Base-by-base conservation (phyloP, 2,888 invertebrate genomes). In the Stenurella melanura region DNA sequence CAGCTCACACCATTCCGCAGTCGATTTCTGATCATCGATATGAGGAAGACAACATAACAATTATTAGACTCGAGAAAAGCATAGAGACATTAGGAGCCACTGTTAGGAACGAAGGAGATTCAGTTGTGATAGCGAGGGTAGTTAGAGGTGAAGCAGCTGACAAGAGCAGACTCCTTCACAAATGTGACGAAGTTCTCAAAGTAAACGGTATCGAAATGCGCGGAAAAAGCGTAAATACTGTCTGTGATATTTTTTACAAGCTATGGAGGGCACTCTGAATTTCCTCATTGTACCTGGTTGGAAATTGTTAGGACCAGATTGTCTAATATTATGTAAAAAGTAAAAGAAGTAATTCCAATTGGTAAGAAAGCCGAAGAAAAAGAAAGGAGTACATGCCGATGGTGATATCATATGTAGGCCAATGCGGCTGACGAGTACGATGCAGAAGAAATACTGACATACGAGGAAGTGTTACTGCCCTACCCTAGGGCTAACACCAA, bases 111-210 rank as follows among this genome's bases (percentile, higher is more conserved):
- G 98, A 98, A 89, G 97, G 97, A 0, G 98, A 98, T 84, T 96
- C 97, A 42, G 98, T 99, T 60, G 96, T 98, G 68, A 97, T 99
- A 86, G 89, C 98, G 60, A 93, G 98, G 86, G 97, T 99, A 86
- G 98, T 99, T 38, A 93, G 97, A 80, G 99, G 99, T 0, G 99
- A 99, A 0, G 97, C 96, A 0, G 99, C 98, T 2, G 98, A 99
- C 88, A 97, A 98, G 90, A 97, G 97, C 70, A 98, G 97, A 0
- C 91, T 98, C 11, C 91, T 99, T 73, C 98, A 98, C 88, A 98
- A 98, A 90, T 98, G 98, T 75, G 99, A 99, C 88, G 99, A 99
- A 91, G 95, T 98, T 63, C 91, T 99, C 38, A 98, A 97, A 89
- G 97, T 99, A 57, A 99, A 99, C 90, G 97, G 97, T 42, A 95